Evolutionary conservation across 2,113 vertebrate genomes (phyloP).

Genomic region (Dicaeum eximium): DNA sequence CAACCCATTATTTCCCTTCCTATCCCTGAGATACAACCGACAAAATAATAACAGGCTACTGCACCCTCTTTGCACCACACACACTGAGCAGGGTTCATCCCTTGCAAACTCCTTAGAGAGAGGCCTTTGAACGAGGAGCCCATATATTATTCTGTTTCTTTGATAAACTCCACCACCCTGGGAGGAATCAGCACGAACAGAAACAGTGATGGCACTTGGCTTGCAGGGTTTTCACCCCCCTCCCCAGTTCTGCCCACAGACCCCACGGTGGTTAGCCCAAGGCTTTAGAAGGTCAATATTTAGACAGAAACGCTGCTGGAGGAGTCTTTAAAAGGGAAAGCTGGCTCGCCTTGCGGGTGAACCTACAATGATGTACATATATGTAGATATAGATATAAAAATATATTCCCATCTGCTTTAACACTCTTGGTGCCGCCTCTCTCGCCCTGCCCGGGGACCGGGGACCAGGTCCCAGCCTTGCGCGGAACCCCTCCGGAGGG

Average conservation of each 20-base stretch:
- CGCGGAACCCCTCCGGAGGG: background rate
- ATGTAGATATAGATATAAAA: background rate
- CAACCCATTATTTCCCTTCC: background rate
- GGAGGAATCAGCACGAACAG: background rate
- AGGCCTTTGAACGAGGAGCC: background rate
- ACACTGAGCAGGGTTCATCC: background rate
- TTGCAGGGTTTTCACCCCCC: background rate
- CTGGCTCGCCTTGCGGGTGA: background rate
- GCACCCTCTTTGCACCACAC: background rate
- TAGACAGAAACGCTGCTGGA: background rate
- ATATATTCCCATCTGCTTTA: background rate
- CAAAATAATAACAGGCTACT: background rate
- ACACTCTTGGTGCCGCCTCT: background rate
- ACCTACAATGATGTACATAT: background rate
- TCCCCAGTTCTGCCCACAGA: background rate
- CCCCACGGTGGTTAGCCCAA: background rate
- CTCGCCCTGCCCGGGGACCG: background rate
- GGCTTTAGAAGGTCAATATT: background rate
- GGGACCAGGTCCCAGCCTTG: background rate
- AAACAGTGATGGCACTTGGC: rapidly evolving
- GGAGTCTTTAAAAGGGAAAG: background rate
- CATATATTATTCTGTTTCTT: background rate
- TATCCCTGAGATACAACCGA: background rate
- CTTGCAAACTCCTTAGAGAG: background rate
- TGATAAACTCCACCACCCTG: background rate